Evolutionary conservation across 2,888 invertebrate species (phyloP).

Genomic region (Aquatica leii): DNA sequence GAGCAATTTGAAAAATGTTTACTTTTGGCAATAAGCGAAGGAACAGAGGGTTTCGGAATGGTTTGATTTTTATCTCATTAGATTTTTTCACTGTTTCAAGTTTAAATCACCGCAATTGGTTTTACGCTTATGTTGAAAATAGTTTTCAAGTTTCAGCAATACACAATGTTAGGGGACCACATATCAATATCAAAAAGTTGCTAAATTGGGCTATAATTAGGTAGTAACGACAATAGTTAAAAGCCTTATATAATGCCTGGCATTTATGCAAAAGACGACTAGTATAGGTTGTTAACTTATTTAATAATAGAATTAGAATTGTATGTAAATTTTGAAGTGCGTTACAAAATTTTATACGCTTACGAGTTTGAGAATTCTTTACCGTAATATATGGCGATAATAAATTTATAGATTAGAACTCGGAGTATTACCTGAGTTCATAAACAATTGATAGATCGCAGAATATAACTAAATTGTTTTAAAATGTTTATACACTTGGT

Average conservation of each 20-base stretch:
- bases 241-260: constrained; percentile 32
- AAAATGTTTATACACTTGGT: not conserved
- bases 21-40: constrained; percentile 92
- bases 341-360: no score
- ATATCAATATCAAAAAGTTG: constrained; percentile 9
- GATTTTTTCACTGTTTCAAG: not conserved
- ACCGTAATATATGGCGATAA: no score
- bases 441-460: no score
- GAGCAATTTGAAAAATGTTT: constrained; percentile 92
- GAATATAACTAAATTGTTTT: no score
- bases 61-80: constrained; percentile 56
- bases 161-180: constrained; percentile 26
- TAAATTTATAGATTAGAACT: no score
- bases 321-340: not conserved
- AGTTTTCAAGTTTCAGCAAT: not conserved
- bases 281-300: constrained; percentile 2
- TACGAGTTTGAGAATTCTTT: no score
- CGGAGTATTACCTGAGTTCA: no score
- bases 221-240: constrained; percentile 32
- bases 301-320: not conserved
- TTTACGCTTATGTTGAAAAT: no score
- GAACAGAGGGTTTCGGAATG: constrained; percentile 92
- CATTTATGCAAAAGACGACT: constrained; percentile 17
- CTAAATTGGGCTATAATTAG: constrained; percentile 18
- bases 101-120: not conserved